phyloP scores from a whole-genome alignment of 2,888 invertebrate genomes.

The Drosophila tanythrix region DNA sequence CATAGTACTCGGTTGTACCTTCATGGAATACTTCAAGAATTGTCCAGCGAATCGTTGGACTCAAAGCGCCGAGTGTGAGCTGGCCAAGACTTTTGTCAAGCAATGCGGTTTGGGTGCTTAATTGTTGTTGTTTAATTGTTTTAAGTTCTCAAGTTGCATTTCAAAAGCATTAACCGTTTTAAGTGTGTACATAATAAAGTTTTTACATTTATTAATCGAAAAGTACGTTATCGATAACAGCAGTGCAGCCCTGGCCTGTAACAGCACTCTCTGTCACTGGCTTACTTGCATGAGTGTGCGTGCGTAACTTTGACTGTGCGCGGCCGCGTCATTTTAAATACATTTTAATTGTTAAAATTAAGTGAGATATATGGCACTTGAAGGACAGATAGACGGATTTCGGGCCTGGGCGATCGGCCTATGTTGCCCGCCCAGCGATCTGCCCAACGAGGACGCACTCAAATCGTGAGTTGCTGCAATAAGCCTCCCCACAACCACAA shows the following conservation, averaged over 20 bases:
- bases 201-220: constrained; percentile 23
- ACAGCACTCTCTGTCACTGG: constrained; percentile 3
- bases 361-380: constrained; percentile 43
- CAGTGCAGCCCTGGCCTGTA: constrained; percentile 10
- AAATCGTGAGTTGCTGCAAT: constrained; percentile 74
- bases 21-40: constrained; percentile 84
- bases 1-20: constrained; percentile 82
- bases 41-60: constrained; percentile 83
- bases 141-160: constrained; percentile 10
- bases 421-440: constrained; percentile 74
- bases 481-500: neutral
- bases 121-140: constrained; percentile 15
- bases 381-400: constrained; percentile 75
- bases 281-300: constrained; percentile 6
- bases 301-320: constrained; percentile 20
- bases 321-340: constrained; percentile 35
- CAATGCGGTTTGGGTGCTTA: constrained; percentile 80
- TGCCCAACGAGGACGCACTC: constrained; percentile 82
- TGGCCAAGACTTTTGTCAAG: constrained; percentile 81
- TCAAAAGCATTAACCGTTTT: constrained; percentile 16
- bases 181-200: constrained; percentile 60
- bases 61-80: constrained; percentile 72
- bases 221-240: constrained; percentile 14
- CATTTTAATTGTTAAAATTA: neutral
- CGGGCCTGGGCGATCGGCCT: constrained; percentile 81